Conservation (phyloP, 2,888 invertebrate genomes). For the Drosophila paranaensis region DNA sequence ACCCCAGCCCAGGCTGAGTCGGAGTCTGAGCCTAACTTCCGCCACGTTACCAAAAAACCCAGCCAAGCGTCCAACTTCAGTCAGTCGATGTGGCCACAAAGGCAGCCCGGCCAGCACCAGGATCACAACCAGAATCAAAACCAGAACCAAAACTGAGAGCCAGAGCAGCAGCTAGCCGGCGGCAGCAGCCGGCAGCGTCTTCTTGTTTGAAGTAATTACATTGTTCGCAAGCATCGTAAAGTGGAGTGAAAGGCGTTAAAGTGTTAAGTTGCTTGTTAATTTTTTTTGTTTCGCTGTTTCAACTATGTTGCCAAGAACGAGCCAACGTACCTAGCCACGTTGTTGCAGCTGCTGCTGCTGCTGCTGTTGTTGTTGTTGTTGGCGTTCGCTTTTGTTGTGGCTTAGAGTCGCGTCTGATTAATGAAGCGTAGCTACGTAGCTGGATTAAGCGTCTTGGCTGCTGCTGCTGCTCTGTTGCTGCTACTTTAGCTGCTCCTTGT, state of each 20-base stretch:
- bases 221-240: constrained; percentile 76
- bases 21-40: constrained; percentile 38
- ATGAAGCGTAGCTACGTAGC: constrained; percentile 76
- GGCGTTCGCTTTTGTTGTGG: constrained; percentile 68
- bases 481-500: constrained; percentile 52
- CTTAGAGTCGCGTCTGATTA: constrained; percentile 78
- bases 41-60: constrained; percentile 36
- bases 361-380: constrained; percentile 7
- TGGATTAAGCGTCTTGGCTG: constrained; percentile 70
- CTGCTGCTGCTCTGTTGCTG: constrained; percentile 5
- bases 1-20: background rate
- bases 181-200: constrained; percentile 40
- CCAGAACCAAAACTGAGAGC: constrained; percentile 1
- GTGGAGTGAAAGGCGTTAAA: constrained; percentile 80
- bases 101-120: constrained; percentile 13
- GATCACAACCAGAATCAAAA: background rate
- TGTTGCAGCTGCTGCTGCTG: constrained; percentile 11
- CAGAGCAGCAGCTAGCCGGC: constrained; percentile 7
- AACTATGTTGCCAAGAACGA: constrained; percentile 47
- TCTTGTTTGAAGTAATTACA: constrained; percentile 77
- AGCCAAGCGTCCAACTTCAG: constrained; percentile 60
- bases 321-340: constrained; percentile 23
- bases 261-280: constrained; percentile 81
- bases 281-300: constrained; percentile 55
- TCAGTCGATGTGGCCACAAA: constrained; percentile 41